Base-by-base conservation (phyloP, 2,113 vertebrate genomes). In the Myotis lucifugus region DNA sequence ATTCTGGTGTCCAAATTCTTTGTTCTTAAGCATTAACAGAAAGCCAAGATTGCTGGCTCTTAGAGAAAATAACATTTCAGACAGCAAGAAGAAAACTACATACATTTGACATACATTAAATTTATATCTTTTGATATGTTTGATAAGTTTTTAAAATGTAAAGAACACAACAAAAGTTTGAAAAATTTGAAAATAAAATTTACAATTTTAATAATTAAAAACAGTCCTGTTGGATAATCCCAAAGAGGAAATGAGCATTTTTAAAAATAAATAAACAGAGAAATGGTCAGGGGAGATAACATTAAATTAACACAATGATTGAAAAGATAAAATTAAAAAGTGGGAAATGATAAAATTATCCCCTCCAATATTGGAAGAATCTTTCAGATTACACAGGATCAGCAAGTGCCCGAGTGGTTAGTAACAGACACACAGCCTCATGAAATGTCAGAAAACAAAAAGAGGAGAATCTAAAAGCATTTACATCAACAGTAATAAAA, bases 11-110 rank as follows among this genome's bases (percentile, higher is more conserved):
- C 3, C 3, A 84, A 79, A 56, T 11, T 9, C 8, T 83, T 64
- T 40, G 11, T 81, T 91, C 34, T 79, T 40, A 37, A 82, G 48
- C 40, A 93, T 27, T 91, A 91, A 48, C 18, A 93, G 72, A 92
- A 92, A 88, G 18, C 2, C 25, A 78, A 83, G 40, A 13, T 42
- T 23, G 81, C 12, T 0, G 3, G 19, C 18, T 34, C 34, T 82
- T 77, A 94, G 46, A 89, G 14, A 74, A 83, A 83, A 42, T 40
- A 66, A 2, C 13, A 21, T 14, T 84, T 69, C 1, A 59, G 4
- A 66, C n/a, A 81, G n/a, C 4, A 84, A 87, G 27, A 6, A 67
- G 18, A 87, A 81, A 85, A 52, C 3, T 77, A 48, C 14, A 32
- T 32, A 48, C 7, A 74, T 4, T 6, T 79, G 46, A 66, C 5